Conservation (phyloP, 2,113 vertebrate species). For the Hydrolagus affinis region DNA sequence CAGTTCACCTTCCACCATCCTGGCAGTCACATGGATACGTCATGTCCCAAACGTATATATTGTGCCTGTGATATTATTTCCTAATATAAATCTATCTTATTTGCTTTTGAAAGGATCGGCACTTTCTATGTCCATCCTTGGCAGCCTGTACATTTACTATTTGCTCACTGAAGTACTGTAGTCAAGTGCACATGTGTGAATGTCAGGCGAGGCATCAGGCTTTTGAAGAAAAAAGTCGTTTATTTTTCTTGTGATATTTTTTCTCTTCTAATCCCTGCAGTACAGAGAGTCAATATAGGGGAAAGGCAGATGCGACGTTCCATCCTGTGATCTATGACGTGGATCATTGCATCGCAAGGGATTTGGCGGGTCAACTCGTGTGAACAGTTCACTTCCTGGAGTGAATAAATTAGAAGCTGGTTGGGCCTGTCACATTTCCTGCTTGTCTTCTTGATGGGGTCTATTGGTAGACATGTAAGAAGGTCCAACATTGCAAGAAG, state of each 20-base stretch:
- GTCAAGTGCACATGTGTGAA: not conserved
- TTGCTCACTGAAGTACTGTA: not conserved
- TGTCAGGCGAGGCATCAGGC: not conserved
- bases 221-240: no score
- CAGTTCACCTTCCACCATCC: no score
- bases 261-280: not conserved
- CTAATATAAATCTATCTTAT: no score
- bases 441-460: slow-evolving; percentile 29
- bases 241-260: not conserved
- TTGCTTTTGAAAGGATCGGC: no score
- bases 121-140: no score
- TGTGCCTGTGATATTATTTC: no score
- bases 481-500: not conserved
- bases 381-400: slow-evolving; percentile 50
- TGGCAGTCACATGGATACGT: no score
- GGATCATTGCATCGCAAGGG: slow-evolving; percentile 50
- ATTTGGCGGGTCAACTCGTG: slow-evolving; percentile 60
- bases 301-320: not conserved
- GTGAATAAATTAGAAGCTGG: slow-evolving; percentile 29
- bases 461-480: not conserved
- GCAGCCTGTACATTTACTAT: no score
- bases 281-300: not conserved
- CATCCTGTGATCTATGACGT: not conserved
- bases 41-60: no score
- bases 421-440: slow-evolving; percentile 30